Evolutionary conservation across 2,888 invertebrate species (phyloP).

Genomic region (Hypena proboscidalis): DNA sequence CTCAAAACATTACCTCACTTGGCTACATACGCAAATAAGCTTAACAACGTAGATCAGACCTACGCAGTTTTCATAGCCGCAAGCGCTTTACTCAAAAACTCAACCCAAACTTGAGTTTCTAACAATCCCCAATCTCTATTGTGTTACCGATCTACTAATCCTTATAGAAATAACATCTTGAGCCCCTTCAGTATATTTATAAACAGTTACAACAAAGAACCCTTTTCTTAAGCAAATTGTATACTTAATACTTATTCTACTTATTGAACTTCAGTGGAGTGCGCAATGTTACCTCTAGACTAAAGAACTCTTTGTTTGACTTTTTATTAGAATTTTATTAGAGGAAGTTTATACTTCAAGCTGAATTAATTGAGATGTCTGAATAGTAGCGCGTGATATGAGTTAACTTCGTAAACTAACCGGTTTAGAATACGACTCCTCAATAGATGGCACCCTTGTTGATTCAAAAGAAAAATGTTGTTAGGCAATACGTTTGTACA

Average conservation of each 20-base stretch:
- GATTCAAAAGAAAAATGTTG: too few species aligned
- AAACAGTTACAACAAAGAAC: constrained; percentile 28
- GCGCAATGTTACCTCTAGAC: constrained; percentile 30
- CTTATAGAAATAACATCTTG: constrained; percentile 32
- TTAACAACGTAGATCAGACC: background rate
- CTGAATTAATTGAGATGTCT: constrained; percentile 21
- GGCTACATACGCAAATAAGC: too few species aligned
- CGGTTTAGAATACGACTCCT: too few species aligned
- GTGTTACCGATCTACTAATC: constrained; percentile 37
- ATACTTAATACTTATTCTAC: constrained; percentile 29
- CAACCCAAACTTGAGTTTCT: constrained; percentile 14
- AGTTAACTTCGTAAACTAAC: too few species aligned
- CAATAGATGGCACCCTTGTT: too few species aligned
- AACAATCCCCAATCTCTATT: constrained; percentile 23
- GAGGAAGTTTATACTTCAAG: constrained; percentile 35
- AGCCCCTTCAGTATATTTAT: constrained; percentile 21
- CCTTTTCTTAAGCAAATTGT: constrained; percentile 12
- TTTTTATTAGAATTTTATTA: constrained; percentile 24
- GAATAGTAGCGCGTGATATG: constrained; percentile 6
- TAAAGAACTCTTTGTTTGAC: constrained; percentile 36
- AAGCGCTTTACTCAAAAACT: constrained; percentile 2
- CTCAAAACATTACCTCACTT: too few species aligned
- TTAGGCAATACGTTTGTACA: too few species aligned
- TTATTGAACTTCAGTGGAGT: constrained; percentile 31
- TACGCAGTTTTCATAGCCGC: constrained; percentile 2